These are phyloP conservation scores for Sinella curviseta DNA, from an alignment of 1,140 invertebrate genomes.

Conservation along the genomic window DNA sequence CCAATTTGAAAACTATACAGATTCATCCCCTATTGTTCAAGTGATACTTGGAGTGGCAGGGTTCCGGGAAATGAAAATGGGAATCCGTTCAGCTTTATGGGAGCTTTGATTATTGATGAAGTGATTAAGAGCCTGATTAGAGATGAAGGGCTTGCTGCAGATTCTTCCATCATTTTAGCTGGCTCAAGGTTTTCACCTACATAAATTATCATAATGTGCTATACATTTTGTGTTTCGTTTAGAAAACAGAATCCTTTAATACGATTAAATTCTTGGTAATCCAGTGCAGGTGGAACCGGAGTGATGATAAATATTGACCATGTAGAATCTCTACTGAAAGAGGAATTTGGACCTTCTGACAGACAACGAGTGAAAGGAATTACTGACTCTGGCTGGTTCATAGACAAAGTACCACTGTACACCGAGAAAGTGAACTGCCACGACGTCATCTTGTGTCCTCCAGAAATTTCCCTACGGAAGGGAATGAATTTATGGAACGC, in stretches of 20 bases:
- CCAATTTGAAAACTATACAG: conserved; percentile 54
- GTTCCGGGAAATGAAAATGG: conserved; percentile 51
- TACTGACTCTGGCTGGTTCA: conserved; percentile 90
- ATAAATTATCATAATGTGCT: not conserved
- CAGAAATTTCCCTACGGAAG: conserved; percentile 52
- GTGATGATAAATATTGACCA: conserved; percentile 87
- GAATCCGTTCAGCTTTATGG: conserved; percentile 79
- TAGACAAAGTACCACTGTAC: conserved; percentile 73
- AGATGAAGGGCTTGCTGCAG: conserved; percentile 63
- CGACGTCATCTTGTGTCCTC: conserved; percentile 42
- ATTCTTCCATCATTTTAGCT: conserved; percentile 65
- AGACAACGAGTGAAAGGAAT: conserved; percentile 72
- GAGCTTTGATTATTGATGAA: conserved; percentile 75
- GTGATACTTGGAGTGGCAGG: conserved; percentile 88
- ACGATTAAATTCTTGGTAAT: conserved; percentile 34
- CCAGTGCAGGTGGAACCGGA: conserved; percentile 84
- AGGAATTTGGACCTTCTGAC: conserved; percentile 60
- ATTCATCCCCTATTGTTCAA: conserved; percentile 88
- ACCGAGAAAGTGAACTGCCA: conserved; percentile 41
- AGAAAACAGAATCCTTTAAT: not conserved
- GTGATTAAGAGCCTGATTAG: conserved; percentile 70
- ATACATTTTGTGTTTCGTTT: not conserved
- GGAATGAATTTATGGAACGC: conserved; percentile 83
- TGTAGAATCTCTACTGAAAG: conserved; percentile 61
- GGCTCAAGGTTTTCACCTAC: conserved; percentile 64